Evolutionary conservation across 2,797 vertebrate genomes (phyloP).

Genomic region (Cygnus olor): DNA sequence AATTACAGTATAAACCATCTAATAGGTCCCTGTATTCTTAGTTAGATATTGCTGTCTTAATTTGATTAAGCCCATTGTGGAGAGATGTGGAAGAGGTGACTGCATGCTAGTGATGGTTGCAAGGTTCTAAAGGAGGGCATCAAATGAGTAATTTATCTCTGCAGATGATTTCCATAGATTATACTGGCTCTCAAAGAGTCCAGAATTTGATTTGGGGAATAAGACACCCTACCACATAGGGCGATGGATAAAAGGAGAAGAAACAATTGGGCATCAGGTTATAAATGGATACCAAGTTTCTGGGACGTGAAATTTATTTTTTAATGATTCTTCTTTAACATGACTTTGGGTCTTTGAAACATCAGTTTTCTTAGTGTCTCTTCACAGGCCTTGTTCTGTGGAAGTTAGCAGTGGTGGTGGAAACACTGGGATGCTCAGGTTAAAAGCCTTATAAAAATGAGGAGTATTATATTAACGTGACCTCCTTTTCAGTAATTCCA

Average conservation of each 20-base stretch:
- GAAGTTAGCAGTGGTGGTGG: fast-evolving
- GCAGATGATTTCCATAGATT: fast-evolving
- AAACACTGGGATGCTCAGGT: neutral
- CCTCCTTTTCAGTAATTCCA: neutral
- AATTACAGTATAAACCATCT: neutral
- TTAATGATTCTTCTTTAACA: neutral
- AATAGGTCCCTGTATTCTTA: neutral
- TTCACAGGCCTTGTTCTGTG: neutral
- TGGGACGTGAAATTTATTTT: neutral
- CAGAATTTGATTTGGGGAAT: neutral
- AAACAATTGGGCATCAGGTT: neutral
- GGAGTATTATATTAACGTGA: fast-evolving
- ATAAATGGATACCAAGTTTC: neutral
- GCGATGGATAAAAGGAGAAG: neutral
- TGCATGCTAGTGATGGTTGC: fast-evolving
- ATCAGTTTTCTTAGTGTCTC: neutral
- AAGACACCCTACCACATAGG: fast-evolving
- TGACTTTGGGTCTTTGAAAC: fast-evolving
- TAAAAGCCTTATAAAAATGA: neutral
- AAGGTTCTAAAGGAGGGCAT: neutral
- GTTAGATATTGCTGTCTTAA: neutral
- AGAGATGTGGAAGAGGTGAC: fast-evolving
- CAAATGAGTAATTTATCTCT: fast-evolving
- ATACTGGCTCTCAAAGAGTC: neutral
- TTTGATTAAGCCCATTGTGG: neutral